These are phyloP conservation scores for Drosophila vallismaia DNA, from an alignment of 2,888 invertebrate species.

Conservation along the genomic window DNA sequence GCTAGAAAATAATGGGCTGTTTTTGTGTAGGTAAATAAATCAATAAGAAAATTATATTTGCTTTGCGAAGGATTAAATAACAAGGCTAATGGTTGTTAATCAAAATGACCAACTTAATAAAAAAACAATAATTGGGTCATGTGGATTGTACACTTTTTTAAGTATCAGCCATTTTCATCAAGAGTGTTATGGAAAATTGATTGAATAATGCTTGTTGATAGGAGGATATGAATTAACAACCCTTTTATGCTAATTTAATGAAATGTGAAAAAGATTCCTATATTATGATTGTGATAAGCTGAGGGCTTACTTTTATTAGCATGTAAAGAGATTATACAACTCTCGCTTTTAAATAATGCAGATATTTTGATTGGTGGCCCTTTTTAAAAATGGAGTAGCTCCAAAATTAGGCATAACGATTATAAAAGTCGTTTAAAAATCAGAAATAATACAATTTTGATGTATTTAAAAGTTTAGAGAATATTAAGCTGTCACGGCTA, in stretches of 20 bases:
- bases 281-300: not conserved
- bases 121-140: not conserved
- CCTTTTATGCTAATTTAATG: not conserved
- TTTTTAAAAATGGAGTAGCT: not conserved
- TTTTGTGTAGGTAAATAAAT: conserved; percentile 43
- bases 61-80: not conserved
- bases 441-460: too few relatives aligned
- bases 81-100: not conserved
- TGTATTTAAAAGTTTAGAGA: too few relatives aligned
- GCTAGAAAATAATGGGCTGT: conserved; percentile 6
- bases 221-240: not conserved
- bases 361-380: not conserved
- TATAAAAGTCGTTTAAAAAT: too few relatives aligned
- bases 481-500: too few relatives aligned
- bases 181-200: not conserved
- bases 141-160: not conserved
- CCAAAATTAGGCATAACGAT: too few relatives aligned
- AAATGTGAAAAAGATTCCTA: not conserved
- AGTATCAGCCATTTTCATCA: not conserved
- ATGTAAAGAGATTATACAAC: not conserved
- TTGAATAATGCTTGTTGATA: conserved; percentile 1
- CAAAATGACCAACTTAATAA: not conserved
- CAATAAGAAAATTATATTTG: conserved; percentile 11
- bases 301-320: not conserved
- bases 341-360: not conserved